A percentile compares a stretch with the other conserved stretches of the same genome.
Conservation (phyloP, 2,888 invertebrate species). For the Pristionchus mayeri region DNA sequence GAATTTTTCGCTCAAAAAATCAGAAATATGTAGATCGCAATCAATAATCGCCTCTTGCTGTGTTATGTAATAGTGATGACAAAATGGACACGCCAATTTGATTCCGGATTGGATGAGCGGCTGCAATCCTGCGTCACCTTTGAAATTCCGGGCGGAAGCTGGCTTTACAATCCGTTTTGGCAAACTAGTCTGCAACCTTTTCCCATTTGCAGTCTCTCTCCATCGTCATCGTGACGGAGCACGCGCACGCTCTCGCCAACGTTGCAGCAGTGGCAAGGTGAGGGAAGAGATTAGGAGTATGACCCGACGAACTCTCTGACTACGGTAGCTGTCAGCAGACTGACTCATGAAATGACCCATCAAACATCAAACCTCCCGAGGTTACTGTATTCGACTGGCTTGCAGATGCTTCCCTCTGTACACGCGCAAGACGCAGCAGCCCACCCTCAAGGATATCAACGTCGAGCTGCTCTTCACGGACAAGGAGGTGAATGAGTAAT, state of each 20-base stretch:
- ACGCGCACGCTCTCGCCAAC: slow-evolving; percentile 41
- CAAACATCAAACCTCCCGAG: background rate
- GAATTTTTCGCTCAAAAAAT: too few species aligned
- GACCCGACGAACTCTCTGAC: background rate
- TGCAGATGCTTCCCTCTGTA: slow-evolving; percentile 44
- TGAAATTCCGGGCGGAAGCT: too few species aligned
- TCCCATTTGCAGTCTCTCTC: slow-evolving; percentile 36
- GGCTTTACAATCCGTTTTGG: too few species aligned
- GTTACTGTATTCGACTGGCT: background rate
- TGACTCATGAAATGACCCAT: background rate
- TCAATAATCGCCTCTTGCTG: too few species aligned
- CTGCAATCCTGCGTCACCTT: too few species aligned
- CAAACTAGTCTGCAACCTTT: too few species aligned
- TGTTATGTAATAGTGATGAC: too few species aligned
- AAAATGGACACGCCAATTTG: too few species aligned
- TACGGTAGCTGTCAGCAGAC: background rate
- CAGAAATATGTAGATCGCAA: too few species aligned
- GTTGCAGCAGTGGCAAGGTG: slow-evolving; percentile 44
- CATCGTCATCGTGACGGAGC: slow-evolving; percentile 37
- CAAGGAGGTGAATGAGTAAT: background rate
- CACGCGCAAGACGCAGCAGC: slow-evolving; percentile 62
- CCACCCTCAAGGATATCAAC: slow-evolving; percentile 16
- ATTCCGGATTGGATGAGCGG: too few species aligned
- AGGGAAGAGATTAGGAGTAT: too few species aligned
- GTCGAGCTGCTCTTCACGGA: slow-evolving; percentile 45